Evolutionary conservation across 2,888 invertebrate species (phyloP).

Genomic region (Lepidochitona cinerea): DNA sequence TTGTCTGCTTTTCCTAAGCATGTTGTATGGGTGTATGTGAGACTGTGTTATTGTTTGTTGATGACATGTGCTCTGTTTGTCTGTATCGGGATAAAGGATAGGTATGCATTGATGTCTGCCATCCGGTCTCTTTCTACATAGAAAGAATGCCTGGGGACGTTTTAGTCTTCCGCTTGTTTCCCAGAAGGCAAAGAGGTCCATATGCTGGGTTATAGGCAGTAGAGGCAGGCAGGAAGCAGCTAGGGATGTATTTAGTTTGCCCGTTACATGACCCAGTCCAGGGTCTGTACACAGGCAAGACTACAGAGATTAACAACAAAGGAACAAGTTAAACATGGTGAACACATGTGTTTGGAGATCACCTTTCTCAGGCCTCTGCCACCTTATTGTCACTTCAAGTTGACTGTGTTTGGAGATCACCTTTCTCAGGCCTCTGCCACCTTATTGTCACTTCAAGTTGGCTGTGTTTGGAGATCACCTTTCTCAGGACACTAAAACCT

Average conservation of each 20-base stretch:
- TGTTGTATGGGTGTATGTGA: too few species aligned
- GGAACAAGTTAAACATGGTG: background rate
- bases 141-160: background rate
- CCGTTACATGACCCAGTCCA: background rate
- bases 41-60: too few species aligned
- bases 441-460: background rate
- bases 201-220: background rate
- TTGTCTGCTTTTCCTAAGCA: too few species aligned
- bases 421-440: background rate
- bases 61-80: too few species aligned
- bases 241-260: background rate
- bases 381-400: background rate
- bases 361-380: background rate
- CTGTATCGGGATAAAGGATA: too few species aligned
- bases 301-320: conserved; percentile 4
- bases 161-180: background rate
- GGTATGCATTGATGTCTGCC: too few species aligned
- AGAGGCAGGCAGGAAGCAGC: background rate
- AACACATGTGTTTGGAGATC: background rate
- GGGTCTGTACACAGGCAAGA: background rate
- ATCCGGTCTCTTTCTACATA: too few species aligned
- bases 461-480: background rate
- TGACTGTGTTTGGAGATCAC: background rate
- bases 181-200: background rate
- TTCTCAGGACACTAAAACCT: background rate